phyloP scores from a whole-genome alignment of 2,888 invertebrate species.

The Euclidia mi region DNA sequence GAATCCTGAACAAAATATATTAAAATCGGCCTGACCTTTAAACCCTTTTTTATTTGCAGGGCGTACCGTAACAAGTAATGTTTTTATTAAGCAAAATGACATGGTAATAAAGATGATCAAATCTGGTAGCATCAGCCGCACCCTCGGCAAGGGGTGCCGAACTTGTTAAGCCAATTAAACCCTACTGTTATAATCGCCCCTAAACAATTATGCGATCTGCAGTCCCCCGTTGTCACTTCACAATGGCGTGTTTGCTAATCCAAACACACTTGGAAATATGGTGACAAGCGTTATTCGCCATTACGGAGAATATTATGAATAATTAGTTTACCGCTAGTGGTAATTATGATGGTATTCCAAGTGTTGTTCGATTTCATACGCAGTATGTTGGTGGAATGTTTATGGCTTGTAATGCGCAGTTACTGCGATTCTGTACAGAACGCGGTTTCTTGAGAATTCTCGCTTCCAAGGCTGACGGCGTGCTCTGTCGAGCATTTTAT shows the following conservation, averaged over 20 bases:
- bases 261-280: conserved; percentile 61
- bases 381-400: conserved; percentile 27
- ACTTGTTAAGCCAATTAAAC: conserved; percentile 86
- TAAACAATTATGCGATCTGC: conserved; percentile 83
- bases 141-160: conserved; percentile 72
- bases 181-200: conserved; percentile 79
- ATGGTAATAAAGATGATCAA: conserved; percentile 60
- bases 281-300: conserved; percentile 55
- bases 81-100: conserved; percentile 53
- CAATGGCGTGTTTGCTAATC: conserved; percentile 74
- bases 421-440: conserved; percentile 18
- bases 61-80: conserved; percentile 35
- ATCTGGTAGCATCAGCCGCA: conserved; percentile 65
- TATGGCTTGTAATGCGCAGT: conserved; percentile 23
- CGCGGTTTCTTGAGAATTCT: conserved; percentile 19
- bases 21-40: conserved; percentile 18
- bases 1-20: conserved; percentile 29
- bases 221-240: conserved; percentile 74
- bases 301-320: conserved; percentile 51
- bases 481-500: conserved; percentile 42
- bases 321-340: conserved; percentile 44
- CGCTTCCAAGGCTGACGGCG: conserved; percentile 33
- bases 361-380: conserved; percentile 18
- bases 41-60: conserved; percentile 20
- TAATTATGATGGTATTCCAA: conserved; percentile 36